These are phyloP conservation scores for Acanthosoma haemorrhoidale DNA, from an alignment of 2,888 invertebrate genomes.

Conservation along the genomic window DNA sequence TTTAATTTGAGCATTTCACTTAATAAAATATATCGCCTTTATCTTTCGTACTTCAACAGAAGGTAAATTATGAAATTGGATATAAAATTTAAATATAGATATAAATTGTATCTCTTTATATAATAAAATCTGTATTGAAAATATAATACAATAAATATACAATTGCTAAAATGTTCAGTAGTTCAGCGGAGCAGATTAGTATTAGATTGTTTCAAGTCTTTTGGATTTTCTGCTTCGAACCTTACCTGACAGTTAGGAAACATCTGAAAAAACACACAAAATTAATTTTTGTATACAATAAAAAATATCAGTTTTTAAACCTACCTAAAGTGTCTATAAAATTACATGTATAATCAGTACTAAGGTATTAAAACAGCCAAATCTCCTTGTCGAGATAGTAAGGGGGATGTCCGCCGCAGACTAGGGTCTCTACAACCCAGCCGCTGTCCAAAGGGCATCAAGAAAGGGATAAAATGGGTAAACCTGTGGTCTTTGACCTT, in stretches of 20 bases:
- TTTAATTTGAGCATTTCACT: not conserved
- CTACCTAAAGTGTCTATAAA: no score
- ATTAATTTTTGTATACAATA: no score
- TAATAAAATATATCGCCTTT: not conserved
- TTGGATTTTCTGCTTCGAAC: not conserved
- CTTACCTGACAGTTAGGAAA: slow-evolving; percentile 14
- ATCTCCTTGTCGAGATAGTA: no score
- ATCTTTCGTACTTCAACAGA: not conserved
- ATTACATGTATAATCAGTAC: no score
- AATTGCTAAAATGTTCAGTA: not conserved
- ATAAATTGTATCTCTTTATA: not conserved
- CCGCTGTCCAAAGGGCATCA: no score
- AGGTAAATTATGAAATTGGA: not conserved
- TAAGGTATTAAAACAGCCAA: no score
- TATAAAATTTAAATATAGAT: not conserved
- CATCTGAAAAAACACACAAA: not conserved
- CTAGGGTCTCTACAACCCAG: no score
- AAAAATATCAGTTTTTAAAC: no score
- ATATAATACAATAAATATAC: slow-evolving; percentile 19
- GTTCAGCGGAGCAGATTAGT: not conserved
- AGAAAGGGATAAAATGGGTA: no score
- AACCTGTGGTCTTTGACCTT: no score
- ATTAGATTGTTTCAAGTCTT: not conserved
- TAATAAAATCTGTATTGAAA: slow-evolving; percentile 15
- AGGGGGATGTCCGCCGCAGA: no score